Evolutionary conservation across 1,140 invertebrate genomes (phyloP).

Genomic region (Ceratina japonica): DNA sequence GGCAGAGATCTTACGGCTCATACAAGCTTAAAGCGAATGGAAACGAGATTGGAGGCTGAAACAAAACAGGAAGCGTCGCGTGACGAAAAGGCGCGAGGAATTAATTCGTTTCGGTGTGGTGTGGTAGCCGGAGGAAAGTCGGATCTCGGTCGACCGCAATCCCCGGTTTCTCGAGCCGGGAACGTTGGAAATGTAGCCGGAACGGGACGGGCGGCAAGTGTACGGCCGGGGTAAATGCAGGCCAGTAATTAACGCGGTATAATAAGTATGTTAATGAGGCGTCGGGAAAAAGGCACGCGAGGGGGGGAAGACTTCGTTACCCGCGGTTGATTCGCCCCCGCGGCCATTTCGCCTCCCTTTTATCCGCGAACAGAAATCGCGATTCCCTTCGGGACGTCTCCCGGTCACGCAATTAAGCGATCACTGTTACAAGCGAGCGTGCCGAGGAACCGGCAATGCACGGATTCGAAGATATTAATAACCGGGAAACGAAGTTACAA

Average conservation of each 20-base stretch:
- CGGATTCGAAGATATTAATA: no score
- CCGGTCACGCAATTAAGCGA: neutral
- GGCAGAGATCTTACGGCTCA: no score
- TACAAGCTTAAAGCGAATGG: no score
- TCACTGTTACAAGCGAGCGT: neutral
- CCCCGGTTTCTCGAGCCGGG: neutral
- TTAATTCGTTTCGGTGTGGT: neutral
- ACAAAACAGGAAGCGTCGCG: no score
- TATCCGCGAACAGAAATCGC: neutral
- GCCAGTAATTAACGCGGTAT: conserved; percentile 47
- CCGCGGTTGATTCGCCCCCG: conserved; percentile 1
- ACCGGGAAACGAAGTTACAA: no score
- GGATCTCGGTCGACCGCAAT: neutral
- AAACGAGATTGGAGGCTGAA: no score
- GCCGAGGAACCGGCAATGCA: no score
- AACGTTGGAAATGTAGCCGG: neutral
- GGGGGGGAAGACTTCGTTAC: conserved; percentile 5
- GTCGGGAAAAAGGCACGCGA: conserved; percentile 19
- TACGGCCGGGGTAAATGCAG: conserved; percentile 17
- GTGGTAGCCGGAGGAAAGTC: neutral
- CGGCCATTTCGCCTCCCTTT: neutral
- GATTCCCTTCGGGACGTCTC: neutral
- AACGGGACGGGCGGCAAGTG: neutral
- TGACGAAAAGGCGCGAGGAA: neutral
- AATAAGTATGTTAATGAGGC: conserved; percentile 53